Conservation (phyloP, 2,888 invertebrate genomes). For the Noctuana brunneofusca region DNA sequence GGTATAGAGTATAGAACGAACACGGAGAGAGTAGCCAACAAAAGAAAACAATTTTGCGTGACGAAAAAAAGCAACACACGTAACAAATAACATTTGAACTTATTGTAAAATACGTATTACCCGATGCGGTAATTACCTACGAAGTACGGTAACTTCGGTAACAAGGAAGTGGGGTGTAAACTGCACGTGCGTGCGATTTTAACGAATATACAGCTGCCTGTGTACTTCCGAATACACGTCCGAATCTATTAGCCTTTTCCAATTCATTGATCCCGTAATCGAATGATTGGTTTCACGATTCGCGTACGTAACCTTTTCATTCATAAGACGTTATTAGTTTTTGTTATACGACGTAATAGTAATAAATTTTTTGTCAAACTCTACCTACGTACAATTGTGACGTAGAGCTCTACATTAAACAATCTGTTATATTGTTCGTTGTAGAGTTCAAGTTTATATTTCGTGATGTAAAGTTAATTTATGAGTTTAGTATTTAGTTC, state of each 20-base stretch:
- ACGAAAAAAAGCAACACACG: slow-evolving; percentile 1
- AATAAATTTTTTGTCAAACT: slow-evolving; percentile 16
- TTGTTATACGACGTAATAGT: not conserved
- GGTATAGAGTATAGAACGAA: not conserved
- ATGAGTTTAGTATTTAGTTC: no score
- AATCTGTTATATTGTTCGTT: slow-evolving; percentile 1
- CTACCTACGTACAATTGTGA: no score
- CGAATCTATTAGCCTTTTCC: slow-evolving; percentile 13
- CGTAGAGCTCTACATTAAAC: slow-evolving; percentile 5
- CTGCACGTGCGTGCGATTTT: slow-evolving; percentile 9
- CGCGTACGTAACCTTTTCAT: slow-evolving; percentile 13
- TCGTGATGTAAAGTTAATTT: not conserved
- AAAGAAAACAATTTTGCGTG: not conserved
- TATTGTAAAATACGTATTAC: slow-evolving; percentile 14
- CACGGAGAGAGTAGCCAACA: not conserved
- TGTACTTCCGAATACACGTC: slow-evolving; percentile 19
- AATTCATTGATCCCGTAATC: slow-evolving; percentile 13
- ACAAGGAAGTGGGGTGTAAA: slow-evolving; percentile 11
- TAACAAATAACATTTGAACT: slow-evolving; percentile 18
- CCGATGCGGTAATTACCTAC: slow-evolving; percentile 18
- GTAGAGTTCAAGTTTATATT: slow-evolving; percentile 11
- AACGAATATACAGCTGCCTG: not conserved
- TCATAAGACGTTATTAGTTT: slow-evolving; percentile 2
- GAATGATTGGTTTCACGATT: slow-evolving; percentile 9
- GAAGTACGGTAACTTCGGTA: slow-evolving; percentile 1